These are phyloP conservation scores for Papilio machaon DNA, from an alignment of 1,140 invertebrate species.

Conservation along the genomic window DNA sequence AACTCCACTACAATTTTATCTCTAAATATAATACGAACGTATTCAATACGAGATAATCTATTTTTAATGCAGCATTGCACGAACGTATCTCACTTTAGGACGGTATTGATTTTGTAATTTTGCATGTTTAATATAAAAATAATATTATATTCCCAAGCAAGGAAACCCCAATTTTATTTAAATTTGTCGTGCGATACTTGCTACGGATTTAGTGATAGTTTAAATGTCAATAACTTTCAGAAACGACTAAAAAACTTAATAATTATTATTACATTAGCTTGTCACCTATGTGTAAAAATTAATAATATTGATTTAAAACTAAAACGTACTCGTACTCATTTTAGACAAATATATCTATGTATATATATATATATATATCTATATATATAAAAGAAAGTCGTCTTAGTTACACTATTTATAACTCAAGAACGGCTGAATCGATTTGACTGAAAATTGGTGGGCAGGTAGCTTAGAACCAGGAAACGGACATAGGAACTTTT, in stretches of 20 bases:
- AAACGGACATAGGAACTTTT: not conserved
- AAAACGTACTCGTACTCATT: too few species aligned
- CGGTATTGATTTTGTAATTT: conserved; percentile 14
- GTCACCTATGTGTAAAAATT: too few species aligned
- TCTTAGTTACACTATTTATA: conserved; percentile 30
- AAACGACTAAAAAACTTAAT: too few species aligned
- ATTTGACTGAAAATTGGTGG: conserved; percentile 30
- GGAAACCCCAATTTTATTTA: not conserved
- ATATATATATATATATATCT: too few species aligned
- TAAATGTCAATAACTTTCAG: too few species aligned
- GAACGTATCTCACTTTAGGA: not conserved
- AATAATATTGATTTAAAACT: too few species aligned
- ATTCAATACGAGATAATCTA: conserved; percentile 3
- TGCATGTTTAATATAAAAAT: not conserved
- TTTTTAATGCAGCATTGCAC: conserved; percentile 19
- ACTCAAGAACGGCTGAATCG: conserved; percentile 25
- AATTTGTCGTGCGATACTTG: not conserved
- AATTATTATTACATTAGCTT: too few species aligned
- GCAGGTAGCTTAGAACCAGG: too few species aligned
- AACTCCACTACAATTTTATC: conserved; percentile 33
- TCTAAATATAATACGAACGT: not conserved
- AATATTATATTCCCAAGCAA: not conserved
- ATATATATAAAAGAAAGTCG: conserved; percentile 30
- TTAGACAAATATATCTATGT: not conserved
- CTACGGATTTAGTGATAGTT: not conserved